A percentile compares a stretch with the other conserved stretches of the same genome.
Evolutionary conservation across 2,797 vertebrate genomes (phyloP).

Genomic region (Acomys russatus): DNA sequence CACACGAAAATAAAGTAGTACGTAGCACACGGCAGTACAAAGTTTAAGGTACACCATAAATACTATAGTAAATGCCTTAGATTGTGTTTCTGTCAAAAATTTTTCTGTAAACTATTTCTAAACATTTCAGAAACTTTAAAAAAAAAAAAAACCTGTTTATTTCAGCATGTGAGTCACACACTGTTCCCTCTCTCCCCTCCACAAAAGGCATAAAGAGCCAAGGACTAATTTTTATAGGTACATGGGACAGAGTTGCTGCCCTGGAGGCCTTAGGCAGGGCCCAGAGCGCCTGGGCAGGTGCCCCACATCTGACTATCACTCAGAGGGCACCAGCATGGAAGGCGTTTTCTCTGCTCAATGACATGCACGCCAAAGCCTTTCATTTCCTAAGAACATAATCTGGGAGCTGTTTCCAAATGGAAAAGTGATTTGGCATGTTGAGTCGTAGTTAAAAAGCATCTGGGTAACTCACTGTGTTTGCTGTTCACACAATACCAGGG

Average conservation of each 20-base stretch:
- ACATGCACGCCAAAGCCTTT: constrained; percentile 46
- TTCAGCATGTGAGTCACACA: neutral
- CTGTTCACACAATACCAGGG: neutral
- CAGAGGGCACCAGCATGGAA: neutral
- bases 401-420: constrained; percentile 65
- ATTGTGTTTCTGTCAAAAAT: neutral
- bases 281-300: neutral
- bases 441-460: constrained; percentile 73
- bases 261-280: neutral
- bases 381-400: constrained; percentile 73
- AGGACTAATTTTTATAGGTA: fast-evolving
- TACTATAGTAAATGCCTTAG: neutral
- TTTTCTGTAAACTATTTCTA: neutral
- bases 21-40: neutral
- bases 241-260: neutral
- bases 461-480: constrained; percentile 59
- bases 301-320: neutral
- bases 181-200: neutral
- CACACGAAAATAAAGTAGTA: neutral
- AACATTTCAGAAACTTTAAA: neutral
- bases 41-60: neutral
- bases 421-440: constrained; percentile 77
- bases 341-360: neutral
- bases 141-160: neutral
- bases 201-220: fast-evolving